phyloP scores from a whole-genome alignment of 1,140 invertebrate species.

The Drosophila jambulina region DNA sequence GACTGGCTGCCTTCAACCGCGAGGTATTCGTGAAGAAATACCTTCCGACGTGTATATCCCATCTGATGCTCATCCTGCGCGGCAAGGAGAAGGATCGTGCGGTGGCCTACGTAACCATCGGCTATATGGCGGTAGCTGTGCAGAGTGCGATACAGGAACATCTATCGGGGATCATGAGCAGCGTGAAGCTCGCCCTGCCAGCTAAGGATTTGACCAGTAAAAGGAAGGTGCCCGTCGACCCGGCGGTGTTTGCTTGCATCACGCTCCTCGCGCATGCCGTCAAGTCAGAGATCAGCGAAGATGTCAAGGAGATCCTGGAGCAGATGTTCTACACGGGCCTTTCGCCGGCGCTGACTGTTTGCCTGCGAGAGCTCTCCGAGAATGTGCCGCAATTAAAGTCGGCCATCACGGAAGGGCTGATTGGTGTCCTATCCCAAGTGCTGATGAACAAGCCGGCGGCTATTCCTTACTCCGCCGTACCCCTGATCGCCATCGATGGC shows the following conservation, averaged over 20 bases:
- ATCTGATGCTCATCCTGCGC: slow-evolving; percentile 91
- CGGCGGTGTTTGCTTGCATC: slow-evolving; percentile 97
- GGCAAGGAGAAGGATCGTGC: slow-evolving; percentile 93
- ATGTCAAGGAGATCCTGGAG: slow-evolving; percentile 94
- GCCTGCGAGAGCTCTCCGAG: slow-evolving; percentile 94
- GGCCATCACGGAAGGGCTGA: slow-evolving; percentile 96
- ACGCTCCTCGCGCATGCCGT: slow-evolving; percentile 95
- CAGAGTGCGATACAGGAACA: slow-evolving; percentile 92
- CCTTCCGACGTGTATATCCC: slow-evolving; percentile 91
- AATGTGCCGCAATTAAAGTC: slow-evolving; percentile 94
- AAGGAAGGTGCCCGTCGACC: slow-evolving; percentile 91
- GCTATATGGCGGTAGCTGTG: slow-evolving; percentile 96
- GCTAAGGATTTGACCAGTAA: slow-evolving; percentile 91
- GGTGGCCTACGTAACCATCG: slow-evolving; percentile 95
- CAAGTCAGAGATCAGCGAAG: slow-evolving; percentile 89
- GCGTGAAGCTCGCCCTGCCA: slow-evolving; percentile 93
- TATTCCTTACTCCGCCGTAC: slow-evolving; percentile 85
- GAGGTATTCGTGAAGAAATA: slow-evolving; percentile 93
- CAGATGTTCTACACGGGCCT: slow-evolving; percentile 96
- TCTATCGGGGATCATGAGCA: slow-evolving; percentile 94
- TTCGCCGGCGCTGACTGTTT: slow-evolving; percentile 95
- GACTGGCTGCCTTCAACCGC: slow-evolving; percentile 96
- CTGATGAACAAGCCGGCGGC: slow-evolving; percentile 94
- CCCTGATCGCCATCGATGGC: slow-evolving; percentile 58
- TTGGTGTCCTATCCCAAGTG: slow-evolving; percentile 94